phyloP scores from a whole-genome alignment of 2,113 vertebrate genomes.

The Tinamus guttatus region DNA sequence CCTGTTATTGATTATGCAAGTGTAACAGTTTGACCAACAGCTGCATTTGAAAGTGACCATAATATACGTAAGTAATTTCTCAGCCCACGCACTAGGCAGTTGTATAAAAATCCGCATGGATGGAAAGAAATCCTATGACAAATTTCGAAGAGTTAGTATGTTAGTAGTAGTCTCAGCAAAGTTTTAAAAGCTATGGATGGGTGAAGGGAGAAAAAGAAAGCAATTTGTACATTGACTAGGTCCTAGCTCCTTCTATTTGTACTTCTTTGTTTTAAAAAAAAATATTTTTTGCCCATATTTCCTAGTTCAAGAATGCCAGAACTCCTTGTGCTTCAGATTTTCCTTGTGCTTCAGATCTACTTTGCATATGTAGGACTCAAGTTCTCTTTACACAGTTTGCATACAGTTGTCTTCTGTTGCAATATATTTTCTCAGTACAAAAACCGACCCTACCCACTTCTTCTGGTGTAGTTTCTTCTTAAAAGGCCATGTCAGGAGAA shows the following conservation, averaged over 20 bases:
- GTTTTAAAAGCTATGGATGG: neutral
- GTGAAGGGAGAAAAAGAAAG: neutral
- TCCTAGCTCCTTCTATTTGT: neutral
- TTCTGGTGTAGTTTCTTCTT: neutral
- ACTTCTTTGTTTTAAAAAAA: neutral
- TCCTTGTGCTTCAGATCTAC: no score
- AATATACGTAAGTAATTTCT: neutral
- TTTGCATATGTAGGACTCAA: neutral
- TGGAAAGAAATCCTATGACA: fast-evolving
- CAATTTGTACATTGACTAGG: fast-evolving
- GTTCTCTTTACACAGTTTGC: neutral
- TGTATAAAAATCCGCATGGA: neutral
- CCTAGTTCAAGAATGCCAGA: neutral
- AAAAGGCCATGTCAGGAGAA: neutral
- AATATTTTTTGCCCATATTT: neutral
- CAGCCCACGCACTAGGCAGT: neutral
- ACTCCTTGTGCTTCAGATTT: neutral
- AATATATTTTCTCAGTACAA: neutral
- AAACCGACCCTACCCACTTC: neutral
- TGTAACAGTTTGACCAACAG: neutral
- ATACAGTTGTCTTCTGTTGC: neutral
- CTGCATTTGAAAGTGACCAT: neutral
- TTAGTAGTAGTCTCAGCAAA: neutral
- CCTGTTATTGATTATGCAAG: neutral
- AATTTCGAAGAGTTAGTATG: neutral